Conservation (phyloP, 1,140 invertebrate genomes). For the Phymorhynchus buccinoides region DNA sequence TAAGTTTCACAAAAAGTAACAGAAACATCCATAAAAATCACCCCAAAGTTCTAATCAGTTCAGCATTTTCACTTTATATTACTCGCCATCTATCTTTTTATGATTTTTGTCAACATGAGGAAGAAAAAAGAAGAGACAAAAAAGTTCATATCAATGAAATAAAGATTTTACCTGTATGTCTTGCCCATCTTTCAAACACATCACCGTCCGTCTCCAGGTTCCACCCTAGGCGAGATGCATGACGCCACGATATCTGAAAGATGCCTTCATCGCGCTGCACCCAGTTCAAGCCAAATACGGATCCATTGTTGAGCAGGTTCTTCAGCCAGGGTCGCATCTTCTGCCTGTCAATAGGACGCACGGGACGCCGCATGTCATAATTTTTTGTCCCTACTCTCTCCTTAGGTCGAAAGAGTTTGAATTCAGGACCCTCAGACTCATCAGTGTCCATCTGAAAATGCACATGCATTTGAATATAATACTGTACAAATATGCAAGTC, state of each 20-base stretch:
- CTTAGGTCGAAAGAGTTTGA: conserved; percentile 1
- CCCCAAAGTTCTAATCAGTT: too few species aligned
- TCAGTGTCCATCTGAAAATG: neutral
- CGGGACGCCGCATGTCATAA: conserved; percentile 43
- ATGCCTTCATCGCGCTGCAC: conserved; percentile 51
- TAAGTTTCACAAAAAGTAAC: neutral
- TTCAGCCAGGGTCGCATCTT: conserved; percentile 63
- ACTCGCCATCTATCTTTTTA: neutral
- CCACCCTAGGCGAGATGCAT: conserved; percentile 63
- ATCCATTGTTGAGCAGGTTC: conserved; percentile 52
- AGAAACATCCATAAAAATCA: too few species aligned
- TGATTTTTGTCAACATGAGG: neutral
- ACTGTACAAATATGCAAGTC: too few species aligned
- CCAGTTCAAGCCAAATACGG: conserved; percentile 61
- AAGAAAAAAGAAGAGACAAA: neutral
- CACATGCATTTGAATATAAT: neutral
- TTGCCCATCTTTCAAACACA: conserved; percentile 68
- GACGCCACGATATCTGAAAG: conserved; percentile 66
- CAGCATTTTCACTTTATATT: too few species aligned
- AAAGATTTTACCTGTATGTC: conserved; percentile 65
- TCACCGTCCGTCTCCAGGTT: conserved; percentile 59
- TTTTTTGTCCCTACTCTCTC: neutral
- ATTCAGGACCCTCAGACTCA: neutral
- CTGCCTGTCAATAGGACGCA: conserved; percentile 55
- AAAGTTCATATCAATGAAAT: neutral